These are phyloP conservation scores for Caprella mutica DNA, from an alignment of 2,888 invertebrate genomes.

Conservation along the genomic window DNA sequence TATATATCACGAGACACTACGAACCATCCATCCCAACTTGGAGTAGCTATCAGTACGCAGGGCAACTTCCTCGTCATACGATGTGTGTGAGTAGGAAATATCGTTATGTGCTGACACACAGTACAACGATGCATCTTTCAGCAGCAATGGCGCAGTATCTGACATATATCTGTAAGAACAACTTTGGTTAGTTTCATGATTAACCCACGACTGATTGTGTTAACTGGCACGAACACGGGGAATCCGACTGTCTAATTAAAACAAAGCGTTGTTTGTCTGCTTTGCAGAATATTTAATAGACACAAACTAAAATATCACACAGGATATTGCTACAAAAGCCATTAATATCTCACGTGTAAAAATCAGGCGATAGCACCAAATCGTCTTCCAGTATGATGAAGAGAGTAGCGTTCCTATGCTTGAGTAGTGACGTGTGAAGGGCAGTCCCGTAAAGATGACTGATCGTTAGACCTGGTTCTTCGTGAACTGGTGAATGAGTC, in stretches of 20 bases:
- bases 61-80: not conserved
- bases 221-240: not conserved
- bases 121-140: not conserved
- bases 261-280: too few species aligned
- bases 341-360: conserved; percentile 9
- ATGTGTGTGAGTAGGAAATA: not conserved
- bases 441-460: too few species aligned
- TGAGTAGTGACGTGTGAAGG: too few species aligned
- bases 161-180: not conserved
- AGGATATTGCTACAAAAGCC: too few species aligned
- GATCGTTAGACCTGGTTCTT: too few species aligned
- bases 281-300: too few species aligned
- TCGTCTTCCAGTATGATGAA: conserved; percentile 24
- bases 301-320: too few species aligned
- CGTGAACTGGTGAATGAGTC: too few species aligned
- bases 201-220: not conserved
- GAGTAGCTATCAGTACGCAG: not conserved
- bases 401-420: conserved; percentile 8
- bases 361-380: conserved; percentile 15
- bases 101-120: not conserved
- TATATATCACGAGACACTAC: too few species aligned
- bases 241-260: too few species aligned
- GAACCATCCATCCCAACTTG: not conserved
- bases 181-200: not conserved
- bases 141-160: not conserved